Percentiles rank a stretch among this genome's conserved stretches.
phyloP scores from a whole-genome alignment of 2,113 vertebrate genomes.

The Tympanuchus pallidicinctus region DNA sequence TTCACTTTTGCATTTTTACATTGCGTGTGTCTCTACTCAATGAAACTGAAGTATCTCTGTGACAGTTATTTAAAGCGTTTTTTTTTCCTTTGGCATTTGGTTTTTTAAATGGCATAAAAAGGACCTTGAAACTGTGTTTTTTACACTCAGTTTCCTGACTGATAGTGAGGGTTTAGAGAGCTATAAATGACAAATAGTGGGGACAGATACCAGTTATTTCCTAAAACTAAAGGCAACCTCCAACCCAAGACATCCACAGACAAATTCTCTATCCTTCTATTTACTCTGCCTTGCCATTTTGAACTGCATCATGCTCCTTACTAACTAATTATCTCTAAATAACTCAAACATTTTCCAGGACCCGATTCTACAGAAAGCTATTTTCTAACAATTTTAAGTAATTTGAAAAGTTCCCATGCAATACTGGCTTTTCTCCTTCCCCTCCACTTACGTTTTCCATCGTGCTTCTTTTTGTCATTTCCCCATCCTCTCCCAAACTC shows the following conservation, averaged over 20 bases:
- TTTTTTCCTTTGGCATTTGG: neutral
- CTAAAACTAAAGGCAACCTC: constrained; percentile 27
- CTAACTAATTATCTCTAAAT: constrained; percentile 44
- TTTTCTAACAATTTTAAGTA: neutral
- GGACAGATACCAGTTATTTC: constrained; percentile 57
- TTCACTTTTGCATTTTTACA: neutral
- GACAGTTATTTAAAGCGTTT: neutral
- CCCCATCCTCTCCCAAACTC: neutral
- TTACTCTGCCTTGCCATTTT: constrained; percentile 7
- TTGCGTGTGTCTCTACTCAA: neutral
- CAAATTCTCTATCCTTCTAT: neutral
- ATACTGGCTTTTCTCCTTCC: neutral
- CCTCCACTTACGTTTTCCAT: neutral
- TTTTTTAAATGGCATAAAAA: constrained; percentile 43
- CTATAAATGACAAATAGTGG: constrained; percentile 56
- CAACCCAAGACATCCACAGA: neutral
- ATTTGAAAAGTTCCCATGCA: neutral
- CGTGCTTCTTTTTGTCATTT: neutral
- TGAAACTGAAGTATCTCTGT: neutral
- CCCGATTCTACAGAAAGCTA: neutral
- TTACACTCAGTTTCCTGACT: constrained; percentile 63
- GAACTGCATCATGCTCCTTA: constrained; percentile 34
- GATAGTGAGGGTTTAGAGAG: constrained; percentile 49
- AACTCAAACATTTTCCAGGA: constrained; percentile 35
- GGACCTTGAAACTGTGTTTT: constrained; percentile 63